Percentiles rank a stretch among this genome's conserved stretches.
Evolutionary conservation across 2,888 invertebrate species (phyloP).

Genomic region (Perithous albicinctus): DNA sequence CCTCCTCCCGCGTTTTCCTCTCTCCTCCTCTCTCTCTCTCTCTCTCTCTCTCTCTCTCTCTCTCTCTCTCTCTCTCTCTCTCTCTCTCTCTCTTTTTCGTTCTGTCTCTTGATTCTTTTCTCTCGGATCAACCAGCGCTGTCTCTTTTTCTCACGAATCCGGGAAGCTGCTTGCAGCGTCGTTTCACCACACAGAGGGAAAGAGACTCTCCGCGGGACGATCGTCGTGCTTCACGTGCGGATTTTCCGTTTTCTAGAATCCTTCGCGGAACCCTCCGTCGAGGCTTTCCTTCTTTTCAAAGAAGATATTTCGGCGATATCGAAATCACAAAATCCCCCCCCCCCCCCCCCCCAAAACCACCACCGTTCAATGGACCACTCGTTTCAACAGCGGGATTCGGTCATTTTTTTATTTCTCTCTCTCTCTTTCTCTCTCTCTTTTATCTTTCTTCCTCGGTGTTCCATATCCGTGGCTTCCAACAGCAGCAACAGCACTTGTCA

Average conservation of each 20-base stretch:
- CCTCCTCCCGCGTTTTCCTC: slow-evolving; percentile 49
- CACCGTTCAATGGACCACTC: slow-evolving; percentile 76
- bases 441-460: slow-evolving; percentile 6
- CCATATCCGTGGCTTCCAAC: neutral
- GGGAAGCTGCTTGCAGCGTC: slow-evolving; percentile 9
- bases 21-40: no score
- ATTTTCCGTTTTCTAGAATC: slow-evolving; percentile 49
- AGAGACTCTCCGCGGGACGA: slow-evolving; percentile 35
- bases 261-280: slow-evolving; percentile 46
- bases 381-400: slow-evolving; percentile 77
- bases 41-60: no score
- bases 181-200: slow-evolving; percentile 9
- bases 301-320: slow-evolving; percentile 77
- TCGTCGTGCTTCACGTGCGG: slow-evolving; percentile 6
- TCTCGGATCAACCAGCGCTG: slow-evolving; percentile 51
- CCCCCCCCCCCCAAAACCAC: no score
- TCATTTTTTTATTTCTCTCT: slow-evolving; percentile 78
- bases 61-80: slow-evolving; percentile 51
- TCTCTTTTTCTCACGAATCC: slow-evolving; percentile 56
- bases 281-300: slow-evolving; percentile 71
- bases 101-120: no score
- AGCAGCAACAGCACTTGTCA: neutral
- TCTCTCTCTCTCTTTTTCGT: slow-evolving; percentile 49
- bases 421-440: no score
- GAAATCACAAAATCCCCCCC: slow-evolving; percentile 67